Conservation (phyloP, 2,888 invertebrate species). For the Choristoneura rosaceana region DNA sequence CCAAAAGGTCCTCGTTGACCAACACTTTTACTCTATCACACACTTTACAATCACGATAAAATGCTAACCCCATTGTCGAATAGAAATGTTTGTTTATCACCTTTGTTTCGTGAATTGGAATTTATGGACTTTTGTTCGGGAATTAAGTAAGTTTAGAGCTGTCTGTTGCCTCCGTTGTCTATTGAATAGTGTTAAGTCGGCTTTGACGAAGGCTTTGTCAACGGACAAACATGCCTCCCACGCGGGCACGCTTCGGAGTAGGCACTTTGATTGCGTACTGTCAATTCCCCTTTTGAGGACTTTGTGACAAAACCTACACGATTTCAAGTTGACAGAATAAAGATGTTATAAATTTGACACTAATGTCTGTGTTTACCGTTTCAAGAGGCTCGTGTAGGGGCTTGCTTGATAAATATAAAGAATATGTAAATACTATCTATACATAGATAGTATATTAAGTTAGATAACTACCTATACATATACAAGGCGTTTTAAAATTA, state of each 20-base stretch:
- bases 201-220: slow-evolving; percentile 32
- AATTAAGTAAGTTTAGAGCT: slow-evolving; percentile 33
- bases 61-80: slow-evolving; percentile 50
- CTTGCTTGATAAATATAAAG: slow-evolving; percentile 15
- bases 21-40: slow-evolving; percentile 77
- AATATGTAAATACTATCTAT: neutral
- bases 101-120: slow-evolving; percentile 63
- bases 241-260: slow-evolving; percentile 38
- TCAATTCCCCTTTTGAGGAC: slow-evolving; percentile 20
- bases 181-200: slow-evolving; percentile 31
- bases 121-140: slow-evolving; percentile 52
- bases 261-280: slow-evolving; percentile 37
- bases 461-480: no score
- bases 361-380: slow-evolving; percentile 12
- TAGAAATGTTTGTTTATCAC: slow-evolving; percentile 66
- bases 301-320: slow-evolving; percentile 30
- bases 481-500: no score
- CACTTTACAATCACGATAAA: slow-evolving; percentile 75
- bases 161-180: neutral
- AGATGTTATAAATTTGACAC: slow-evolving; percentile 40
- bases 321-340: slow-evolving; percentile 33
- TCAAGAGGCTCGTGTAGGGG: neutral
- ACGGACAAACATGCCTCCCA: slow-evolving; percentile 21
- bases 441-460: no score
- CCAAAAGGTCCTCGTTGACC: slow-evolving; percentile 79